Percentiles rank a stretch among this genome's conserved stretches.
These are phyloP conservation scores for Camelus dromedarius DNA, from an alignment of 2,113 vertebrate genomes.

Conservation along the genomic window DNA sequence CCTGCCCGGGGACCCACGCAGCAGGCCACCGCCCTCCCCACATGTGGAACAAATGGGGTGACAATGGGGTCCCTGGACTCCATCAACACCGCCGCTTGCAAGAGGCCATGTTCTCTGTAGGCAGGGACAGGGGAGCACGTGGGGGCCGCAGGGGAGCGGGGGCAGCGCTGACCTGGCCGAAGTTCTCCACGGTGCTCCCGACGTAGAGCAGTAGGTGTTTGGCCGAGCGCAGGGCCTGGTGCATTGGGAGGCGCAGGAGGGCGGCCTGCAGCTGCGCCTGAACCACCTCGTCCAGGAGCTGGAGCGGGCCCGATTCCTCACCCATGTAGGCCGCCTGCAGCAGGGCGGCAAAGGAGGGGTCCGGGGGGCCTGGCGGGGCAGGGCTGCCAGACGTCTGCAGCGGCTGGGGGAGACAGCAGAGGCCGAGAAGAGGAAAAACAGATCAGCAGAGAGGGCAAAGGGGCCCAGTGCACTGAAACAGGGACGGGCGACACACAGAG, in stretches of 20 bases:
- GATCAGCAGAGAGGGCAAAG: neutral
- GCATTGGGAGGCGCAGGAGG: constrained; percentile 78
- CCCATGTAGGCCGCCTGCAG: constrained; percentile 88
- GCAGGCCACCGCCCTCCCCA: neutral
- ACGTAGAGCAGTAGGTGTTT: constrained; percentile 94
- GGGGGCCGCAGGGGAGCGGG: too few species aligned
- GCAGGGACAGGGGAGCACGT: rapidly evolving
- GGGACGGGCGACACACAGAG: rapidly evolving
- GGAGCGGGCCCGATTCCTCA: constrained; percentile 70
- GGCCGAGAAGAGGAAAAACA: neutral
- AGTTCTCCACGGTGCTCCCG: constrained; percentile 90
- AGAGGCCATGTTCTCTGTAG: neutral
- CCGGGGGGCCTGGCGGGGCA: rapidly evolving
- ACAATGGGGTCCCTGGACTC: neutral
- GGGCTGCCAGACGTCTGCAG: neutral
- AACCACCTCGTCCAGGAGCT: constrained; percentile 54
- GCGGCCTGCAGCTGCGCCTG: constrained; percentile 82
- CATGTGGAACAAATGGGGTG: rapidly evolving
- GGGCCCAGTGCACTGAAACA: rapidly evolving
- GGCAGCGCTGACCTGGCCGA: constrained; percentile 87
- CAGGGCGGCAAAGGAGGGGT: constrained; percentile 82
- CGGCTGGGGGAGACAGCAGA: neutral
- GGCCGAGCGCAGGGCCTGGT: constrained; percentile 84
- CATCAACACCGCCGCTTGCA: rapidly evolving
- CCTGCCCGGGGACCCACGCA: rapidly evolving